A percentile compares a stretch with the other conserved stretches of the same genome.
Conservation (phyloP, 1,140 invertebrate genomes). For the Diabrotica undecimpunctata region DNA sequence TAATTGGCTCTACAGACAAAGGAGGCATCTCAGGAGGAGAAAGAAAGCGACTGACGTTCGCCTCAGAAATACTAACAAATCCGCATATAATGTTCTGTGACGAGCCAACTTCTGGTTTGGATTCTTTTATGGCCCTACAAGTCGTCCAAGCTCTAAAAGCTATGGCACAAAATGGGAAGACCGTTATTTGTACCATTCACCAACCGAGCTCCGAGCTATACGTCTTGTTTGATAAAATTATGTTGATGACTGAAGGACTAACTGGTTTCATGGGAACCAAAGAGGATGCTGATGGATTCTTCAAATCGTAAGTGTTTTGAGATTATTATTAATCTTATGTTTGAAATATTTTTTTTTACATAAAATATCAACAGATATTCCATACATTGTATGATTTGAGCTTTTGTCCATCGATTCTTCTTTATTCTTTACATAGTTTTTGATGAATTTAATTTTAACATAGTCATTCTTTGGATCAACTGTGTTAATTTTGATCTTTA, state of each 20-base stretch:
- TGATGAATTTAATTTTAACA: too few species aligned
- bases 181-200: conserved; percentile 91
- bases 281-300: conserved; percentile 76
- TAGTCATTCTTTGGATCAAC: too few species aligned
- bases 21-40: conserved; percentile 96
- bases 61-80: conserved; percentile 91
- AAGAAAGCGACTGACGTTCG: conserved; percentile 92
- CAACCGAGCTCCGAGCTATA: conserved; percentile 94
- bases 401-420: too few species aligned
- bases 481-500: too few species aligned
- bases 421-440: too few species aligned
- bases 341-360: too few species aligned
- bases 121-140: conserved; percentile 84
- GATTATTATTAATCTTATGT: too few species aligned
- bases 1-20: conserved; percentile 81
- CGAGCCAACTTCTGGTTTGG: conserved; percentile 89
- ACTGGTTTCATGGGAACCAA: conserved; percentile 85
- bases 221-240: conserved; percentile 85
- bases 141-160: conserved; percentile 81
- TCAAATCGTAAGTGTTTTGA: conserved; percentile 68
- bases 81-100: conserved; percentile 95
- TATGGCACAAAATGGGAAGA: conserved; percentile 80
- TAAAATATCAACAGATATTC: background rate
- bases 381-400: too few species aligned
- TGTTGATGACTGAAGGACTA: conserved; percentile 88